Conservation (phyloP, 2,797 vertebrate species). For the Chaenodraco wilsoni region DNA sequence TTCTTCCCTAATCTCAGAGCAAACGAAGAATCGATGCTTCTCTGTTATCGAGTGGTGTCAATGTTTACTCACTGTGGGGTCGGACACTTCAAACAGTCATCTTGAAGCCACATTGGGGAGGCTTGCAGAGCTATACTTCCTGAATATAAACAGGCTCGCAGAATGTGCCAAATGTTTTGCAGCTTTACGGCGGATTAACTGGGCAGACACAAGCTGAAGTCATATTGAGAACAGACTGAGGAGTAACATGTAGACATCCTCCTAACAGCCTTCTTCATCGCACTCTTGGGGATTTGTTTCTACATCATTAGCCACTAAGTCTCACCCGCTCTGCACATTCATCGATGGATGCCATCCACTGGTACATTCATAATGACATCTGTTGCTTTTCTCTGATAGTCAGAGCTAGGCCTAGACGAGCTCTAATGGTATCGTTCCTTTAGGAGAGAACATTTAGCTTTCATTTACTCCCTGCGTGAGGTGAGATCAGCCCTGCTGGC, state of each 20-base stretch:
- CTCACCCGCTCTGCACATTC: conserved; percentile 46
- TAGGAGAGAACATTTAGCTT: conserved; percentile 75
- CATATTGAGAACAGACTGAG: conserved; percentile 46
- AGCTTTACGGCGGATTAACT: conserved; percentile 44
- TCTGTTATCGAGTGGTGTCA: conserved; percentile 34
- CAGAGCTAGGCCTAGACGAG: conserved; percentile 45
- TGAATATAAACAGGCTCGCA: neutral
- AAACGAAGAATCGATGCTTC: conserved; percentile 21
- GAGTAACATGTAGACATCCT: conserved; percentile 42
- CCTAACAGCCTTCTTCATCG: conserved; percentile 48
- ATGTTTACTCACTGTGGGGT: conserved; percentile 33
- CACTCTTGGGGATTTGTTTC: conserved; percentile 62
- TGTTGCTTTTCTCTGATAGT: conserved; percentile 67
- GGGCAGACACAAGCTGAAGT: conserved; percentile 46
- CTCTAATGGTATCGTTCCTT: conserved; percentile 70
- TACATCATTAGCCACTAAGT: conserved; percentile 69
- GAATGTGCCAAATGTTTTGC: conserved; percentile 39
- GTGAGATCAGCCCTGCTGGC: conserved; percentile 66
- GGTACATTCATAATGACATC: conserved; percentile 63
- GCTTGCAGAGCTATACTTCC: conserved; percentile 4
- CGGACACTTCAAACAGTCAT: conserved; percentile 29
- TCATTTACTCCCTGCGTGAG: conserved; percentile 78
- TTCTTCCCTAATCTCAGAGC: conserved; percentile 11
- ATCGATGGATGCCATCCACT: conserved; percentile 48
- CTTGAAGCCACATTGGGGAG: conserved; percentile 2